Base-by-base conservation (phyloP, 2,797 vertebrate species). In the Lycodopsis pacificus region DNA sequence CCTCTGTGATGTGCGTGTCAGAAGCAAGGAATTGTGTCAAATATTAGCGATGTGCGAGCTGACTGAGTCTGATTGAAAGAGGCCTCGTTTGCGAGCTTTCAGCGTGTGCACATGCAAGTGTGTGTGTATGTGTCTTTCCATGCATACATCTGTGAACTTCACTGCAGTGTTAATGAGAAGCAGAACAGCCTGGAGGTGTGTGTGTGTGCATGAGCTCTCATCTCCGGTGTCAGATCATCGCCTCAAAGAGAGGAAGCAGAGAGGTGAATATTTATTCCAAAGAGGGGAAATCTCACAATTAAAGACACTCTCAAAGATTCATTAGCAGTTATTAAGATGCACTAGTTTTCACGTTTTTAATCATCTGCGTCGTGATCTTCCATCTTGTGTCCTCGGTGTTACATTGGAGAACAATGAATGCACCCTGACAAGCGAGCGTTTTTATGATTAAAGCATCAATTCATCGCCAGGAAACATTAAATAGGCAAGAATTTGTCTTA, bases 191-290 rank as follows among this genome's bases (percentile, higher is more conserved):
- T 67, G 57, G 53, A 86, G 81, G 70, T 72, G 70, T 61, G 53
- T 58, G 64, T 65, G 71, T 57, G 73, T 27, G 74, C 71, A n/a
- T 56, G 73, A 76, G 79, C 67, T 87, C 83, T 83, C 86, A 83
- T 90, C 90, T 89, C 83, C 77, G 59, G 87, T 90, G 80, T 89
- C 77, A 83, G 77, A 81, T 90, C 88, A 79, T 74, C 25, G 72
- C 71, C 46, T 62, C 84, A 78, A 65, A 80, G 68, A 80, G 56
- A 77, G 87, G 82, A 88, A 90, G 85, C 82, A 56, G 78, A 85
- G 90, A 92, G 84, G 88, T 90, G 87, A 90, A 88, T 91, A 89
- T 93, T 92, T 91, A 92, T 92, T 87, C 81, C 81, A 90, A 93
- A 93, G 84, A 79, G 71, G 75, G 80, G 77, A 80, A 88, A 87